Evolutionary conservation across 2,113 vertebrate genomes (phyloP).

Genomic region (Apodemus speciosus): DNA sequence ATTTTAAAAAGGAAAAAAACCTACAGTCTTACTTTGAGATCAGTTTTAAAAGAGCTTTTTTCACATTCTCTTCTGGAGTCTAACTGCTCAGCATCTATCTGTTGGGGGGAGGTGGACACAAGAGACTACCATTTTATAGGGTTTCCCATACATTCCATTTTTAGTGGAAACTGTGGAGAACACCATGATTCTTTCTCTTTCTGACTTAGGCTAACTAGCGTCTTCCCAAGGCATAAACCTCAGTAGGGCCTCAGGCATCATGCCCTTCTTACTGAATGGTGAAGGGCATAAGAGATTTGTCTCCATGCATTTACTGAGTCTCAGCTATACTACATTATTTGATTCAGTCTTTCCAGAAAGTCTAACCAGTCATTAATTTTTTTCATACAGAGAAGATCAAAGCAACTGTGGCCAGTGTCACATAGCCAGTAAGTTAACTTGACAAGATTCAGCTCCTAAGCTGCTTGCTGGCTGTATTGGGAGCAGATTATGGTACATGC

Average conservation of each 20-base stretch:
- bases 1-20: background rate
- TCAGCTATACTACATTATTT: background rate
- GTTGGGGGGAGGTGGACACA: background rate
- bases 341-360: background rate
- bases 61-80: background rate
- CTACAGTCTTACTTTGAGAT: background rate
- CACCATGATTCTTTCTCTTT: background rate
- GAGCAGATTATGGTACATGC: too few species aligned
- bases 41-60: background rate
- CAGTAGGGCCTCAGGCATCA: background rate
- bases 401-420: background rate
- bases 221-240: background rate
- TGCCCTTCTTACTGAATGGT: background rate
- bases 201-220: background rate
- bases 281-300: background rate
- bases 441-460: background rate
- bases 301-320: background rate
- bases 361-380: background rate
- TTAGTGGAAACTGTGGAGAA: background rate
- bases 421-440: background rate
- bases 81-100: background rate
- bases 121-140: background rate
- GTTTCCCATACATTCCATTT: background rate
- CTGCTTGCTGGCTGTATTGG: background rate
- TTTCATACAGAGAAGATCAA: constrained; percentile 17